Percentiles rank a stretch among this genome's conserved stretches.
These are phyloP conservation scores for Leptopterna dolabrata DNA, from an alignment of 2,888 invertebrate species.

Conservation along the genomic window DNA sequence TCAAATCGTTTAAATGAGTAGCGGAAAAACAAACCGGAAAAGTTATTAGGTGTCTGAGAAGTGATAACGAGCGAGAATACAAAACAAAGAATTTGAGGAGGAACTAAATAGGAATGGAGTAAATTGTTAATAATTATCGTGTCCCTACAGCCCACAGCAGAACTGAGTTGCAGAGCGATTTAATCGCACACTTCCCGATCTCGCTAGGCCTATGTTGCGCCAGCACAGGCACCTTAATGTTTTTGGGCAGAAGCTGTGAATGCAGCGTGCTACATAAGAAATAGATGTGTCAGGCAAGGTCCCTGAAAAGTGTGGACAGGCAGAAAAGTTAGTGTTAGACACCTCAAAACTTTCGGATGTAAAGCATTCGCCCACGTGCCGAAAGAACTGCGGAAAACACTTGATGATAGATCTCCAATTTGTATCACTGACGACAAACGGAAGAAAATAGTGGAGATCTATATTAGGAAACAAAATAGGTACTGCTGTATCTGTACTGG, in stretches of 20 bases:
- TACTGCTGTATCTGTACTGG: no score
- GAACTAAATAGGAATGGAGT: conserved; percentile 51
- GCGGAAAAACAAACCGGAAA: no score
- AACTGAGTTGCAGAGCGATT: conserved; percentile 55
- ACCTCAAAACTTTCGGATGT: background rate
- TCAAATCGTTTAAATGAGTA: background rate
- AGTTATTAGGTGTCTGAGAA: background rate
- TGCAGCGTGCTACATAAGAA: background rate
- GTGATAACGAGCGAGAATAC: background rate
- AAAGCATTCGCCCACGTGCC: no score
- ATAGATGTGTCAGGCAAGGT: background rate
- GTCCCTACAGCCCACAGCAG: conserved; percentile 56
- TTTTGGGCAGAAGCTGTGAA: background rate
- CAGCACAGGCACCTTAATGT: background rate
- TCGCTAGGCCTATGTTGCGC: conserved; percentile 35
- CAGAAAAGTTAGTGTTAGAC: background rate
- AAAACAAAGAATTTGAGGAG: background rate
- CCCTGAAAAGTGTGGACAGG: background rate
- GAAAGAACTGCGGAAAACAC: background rate
- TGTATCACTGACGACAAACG: no score
- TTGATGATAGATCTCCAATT: background rate
- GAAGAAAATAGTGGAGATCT: no score
- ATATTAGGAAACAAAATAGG: no score
- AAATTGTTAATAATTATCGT: conserved; percentile 42
- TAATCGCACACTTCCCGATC: conserved; percentile 27